A percentile compares a stretch with the other conserved stretches of the same genome.
These are phyloP conservation scores for Cacatua alba DNA, from an alignment of 2,113 vertebrate genomes.

Conservation along the genomic window DNA sequence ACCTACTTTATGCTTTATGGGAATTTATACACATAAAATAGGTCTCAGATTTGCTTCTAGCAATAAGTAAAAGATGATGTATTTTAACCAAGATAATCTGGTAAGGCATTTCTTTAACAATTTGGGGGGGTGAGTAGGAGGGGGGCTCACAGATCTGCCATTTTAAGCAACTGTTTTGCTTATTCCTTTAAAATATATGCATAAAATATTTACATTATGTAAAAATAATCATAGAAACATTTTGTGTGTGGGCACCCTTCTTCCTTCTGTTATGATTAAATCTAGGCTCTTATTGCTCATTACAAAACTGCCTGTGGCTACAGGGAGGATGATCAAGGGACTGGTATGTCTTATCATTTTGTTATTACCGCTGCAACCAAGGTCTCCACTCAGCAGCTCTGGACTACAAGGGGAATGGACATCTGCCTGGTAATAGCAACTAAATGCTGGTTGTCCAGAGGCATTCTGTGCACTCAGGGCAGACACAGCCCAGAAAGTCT, in stretches of 20 bases:
- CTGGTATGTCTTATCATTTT: background rate
- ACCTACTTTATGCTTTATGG: background rate
- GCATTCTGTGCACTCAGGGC: background rate
- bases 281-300: background rate
- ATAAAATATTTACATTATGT: background rate
- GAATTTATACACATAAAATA: background rate
- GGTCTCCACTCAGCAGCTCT: background rate
- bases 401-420: background rate
- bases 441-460: background rate
- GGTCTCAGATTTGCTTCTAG: background rate
- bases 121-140: background rate
- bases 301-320: background rate
- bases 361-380: background rate
- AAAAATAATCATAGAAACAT: background rate
- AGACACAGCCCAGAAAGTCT: background rate
- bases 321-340: background rate
- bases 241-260: background rate
- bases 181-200: background rate
- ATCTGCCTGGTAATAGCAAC: background rate
- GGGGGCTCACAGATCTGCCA: background rate
- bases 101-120: background rate
- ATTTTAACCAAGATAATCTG: background rate
- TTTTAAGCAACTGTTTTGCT: background rate
- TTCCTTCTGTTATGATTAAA: slow-evolving; percentile 1
- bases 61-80: background rate